Evolutionary conservation across 2,113 vertebrate species (phyloP).

Genomic region (Sardina pilchardus): DNA sequence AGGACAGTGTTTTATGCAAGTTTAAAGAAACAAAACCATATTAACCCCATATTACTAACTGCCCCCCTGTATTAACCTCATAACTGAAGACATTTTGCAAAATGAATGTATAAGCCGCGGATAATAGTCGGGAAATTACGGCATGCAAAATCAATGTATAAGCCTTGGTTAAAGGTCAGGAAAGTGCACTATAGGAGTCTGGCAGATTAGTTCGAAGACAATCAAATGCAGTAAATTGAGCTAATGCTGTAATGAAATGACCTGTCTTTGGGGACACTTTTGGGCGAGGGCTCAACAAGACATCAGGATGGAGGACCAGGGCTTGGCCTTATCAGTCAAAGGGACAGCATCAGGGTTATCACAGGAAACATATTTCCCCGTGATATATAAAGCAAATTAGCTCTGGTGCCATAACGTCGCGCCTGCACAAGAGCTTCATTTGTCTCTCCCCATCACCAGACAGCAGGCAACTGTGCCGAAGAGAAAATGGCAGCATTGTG

Average conservation of each 20-base stretch:
- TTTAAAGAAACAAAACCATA: too few species aligned
- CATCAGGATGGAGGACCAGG: neutral
- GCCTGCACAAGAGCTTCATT: neutral
- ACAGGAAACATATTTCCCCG: conserved; percentile 34
- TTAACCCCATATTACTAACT: too few species aligned
- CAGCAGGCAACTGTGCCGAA: neutral
- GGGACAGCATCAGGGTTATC: conserved; percentile 35
- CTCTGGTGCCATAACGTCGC: neutral
- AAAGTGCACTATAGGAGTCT: neutral
- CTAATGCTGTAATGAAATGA: conserved; percentile 26
- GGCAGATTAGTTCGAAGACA: neutral
- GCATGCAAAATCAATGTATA: too few species aligned
- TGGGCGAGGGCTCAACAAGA: neutral
- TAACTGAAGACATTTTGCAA: too few species aligned
- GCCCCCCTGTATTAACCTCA: too few species aligned
- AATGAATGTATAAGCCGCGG: too few species aligned
- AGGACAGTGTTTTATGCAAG: too few species aligned
- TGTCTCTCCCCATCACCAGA: neutral
- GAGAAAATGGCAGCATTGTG: neutral
- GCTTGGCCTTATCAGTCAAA: conserved; percentile 22
- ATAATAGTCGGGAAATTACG: too few species aligned
- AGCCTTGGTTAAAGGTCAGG: too few species aligned
- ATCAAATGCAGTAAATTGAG: conserved; percentile 29
- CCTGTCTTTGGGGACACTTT: conserved; percentile 7
- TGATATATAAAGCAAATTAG: conserved; percentile 42